Conservation (phyloP, 1,140 invertebrate genomes). For the Gerris buenoi region DNA sequence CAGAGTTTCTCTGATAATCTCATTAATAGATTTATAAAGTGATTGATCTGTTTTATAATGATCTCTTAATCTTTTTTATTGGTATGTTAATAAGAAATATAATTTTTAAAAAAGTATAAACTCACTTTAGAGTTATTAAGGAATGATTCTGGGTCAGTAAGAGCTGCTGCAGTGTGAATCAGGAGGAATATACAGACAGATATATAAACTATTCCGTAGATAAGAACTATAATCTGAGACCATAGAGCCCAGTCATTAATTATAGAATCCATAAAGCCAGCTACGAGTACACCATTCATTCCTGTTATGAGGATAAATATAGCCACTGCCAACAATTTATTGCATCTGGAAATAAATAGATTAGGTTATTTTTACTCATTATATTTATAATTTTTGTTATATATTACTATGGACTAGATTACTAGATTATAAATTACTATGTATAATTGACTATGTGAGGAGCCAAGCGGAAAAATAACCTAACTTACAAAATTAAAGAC, state of each 20-base stretch:
- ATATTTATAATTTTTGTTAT: no score
- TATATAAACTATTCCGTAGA: slow-evolving; percentile 20
- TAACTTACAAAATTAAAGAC: no score
- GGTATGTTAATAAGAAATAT: neutral
- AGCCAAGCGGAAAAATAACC: no score
- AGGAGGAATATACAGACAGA: slow-evolving; percentile 25
- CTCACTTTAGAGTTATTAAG: slow-evolving; percentile 10
- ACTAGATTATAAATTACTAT: no score
- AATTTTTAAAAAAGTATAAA: neutral
- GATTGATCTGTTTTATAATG: neutral
- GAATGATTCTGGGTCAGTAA: slow-evolving; percentile 8
- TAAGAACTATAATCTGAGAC: slow-evolving; percentile 8
- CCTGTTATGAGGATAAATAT: slow-evolving; percentile 12
- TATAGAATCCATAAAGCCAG: neutral
- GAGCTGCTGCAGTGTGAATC: slow-evolving; percentile 33
- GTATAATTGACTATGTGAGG: no score
- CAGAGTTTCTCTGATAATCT: neutral
- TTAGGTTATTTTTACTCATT: no score
- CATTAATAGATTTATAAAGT: neutral
- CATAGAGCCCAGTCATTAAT: slow-evolving; percentile 2
- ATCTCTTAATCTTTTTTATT: neutral
- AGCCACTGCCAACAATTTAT: slow-evolving; percentile 13
- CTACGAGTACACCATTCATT: slow-evolving; percentile 11
- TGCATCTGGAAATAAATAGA: slow-evolving; percentile 15
- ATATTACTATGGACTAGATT: no score